These are phyloP conservation scores for Microplitis deprimator DNA, from an alignment of 2,888 invertebrate genomes.

Conservation along the genomic window DNA sequence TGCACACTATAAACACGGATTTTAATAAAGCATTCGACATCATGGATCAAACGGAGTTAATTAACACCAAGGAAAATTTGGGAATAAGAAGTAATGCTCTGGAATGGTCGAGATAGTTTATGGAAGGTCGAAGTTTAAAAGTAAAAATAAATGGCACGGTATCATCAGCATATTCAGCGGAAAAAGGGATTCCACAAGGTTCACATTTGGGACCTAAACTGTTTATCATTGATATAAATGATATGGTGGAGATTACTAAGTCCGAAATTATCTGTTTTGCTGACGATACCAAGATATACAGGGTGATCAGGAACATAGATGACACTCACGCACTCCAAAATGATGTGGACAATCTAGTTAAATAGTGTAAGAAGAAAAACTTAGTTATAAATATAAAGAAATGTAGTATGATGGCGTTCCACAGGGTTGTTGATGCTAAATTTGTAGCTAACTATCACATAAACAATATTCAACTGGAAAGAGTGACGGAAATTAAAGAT, in stretches of 20 bases:
- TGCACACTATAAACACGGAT: not conserved
- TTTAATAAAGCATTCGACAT: not conserved
- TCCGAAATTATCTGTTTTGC: not conserved
- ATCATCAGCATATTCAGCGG: not conserved
- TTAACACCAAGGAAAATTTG: not conserved
- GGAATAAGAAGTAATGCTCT: not conserved
- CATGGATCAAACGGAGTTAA: not conserved
- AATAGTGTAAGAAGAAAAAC: not conserved
- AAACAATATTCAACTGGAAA: no score
- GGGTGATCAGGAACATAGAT: not conserved
- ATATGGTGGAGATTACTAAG: not conserved
- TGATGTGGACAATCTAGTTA: not conserved
- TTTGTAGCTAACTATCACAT: no score
- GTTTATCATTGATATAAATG: not conserved
- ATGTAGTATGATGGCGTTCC: no score
- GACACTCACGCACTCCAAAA: not conserved
- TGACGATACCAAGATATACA: not conserved
- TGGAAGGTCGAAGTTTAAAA: not conserved
- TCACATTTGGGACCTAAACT: not conserved
- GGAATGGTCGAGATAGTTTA: not conserved
- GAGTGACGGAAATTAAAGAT: not conserved
- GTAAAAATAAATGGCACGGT: not conserved
- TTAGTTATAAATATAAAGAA: not conserved
- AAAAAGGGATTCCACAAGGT: not conserved
- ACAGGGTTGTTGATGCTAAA: no score